Base-by-base conservation (phyloP, 2,888 invertebrate genomes). In the Brachypterus glaber region DNA sequence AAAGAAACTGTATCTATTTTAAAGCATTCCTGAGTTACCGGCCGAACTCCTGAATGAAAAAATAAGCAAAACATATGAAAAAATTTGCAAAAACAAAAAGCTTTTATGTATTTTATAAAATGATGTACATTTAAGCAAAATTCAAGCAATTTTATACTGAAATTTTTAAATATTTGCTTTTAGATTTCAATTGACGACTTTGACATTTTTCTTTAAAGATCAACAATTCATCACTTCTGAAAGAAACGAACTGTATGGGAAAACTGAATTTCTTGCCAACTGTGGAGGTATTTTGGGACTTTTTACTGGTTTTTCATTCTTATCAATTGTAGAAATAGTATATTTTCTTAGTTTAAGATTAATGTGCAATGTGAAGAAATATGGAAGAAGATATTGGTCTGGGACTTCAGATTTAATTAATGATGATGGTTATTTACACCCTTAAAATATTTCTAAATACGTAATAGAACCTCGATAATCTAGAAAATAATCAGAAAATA, bases 191-290 rank as follows among this genome's bases (percentile, higher is more conserved):
- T 68, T 73, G 62, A 69, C 81, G 0, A 71, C 79, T 2, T 68
- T 82, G 5, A 74, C 75, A 48, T 71, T 82, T 32, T 82, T 79
- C 64, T 82, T 82, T 64, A 82, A 80, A 58, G 81, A 82, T 53
- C 74, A 76, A 3, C 68, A 70, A 29, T 74, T 71, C 47, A 64
- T 72, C 18, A 69, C 73, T 0, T 72, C 72, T 35, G 68, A 69
- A 37, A 65, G 75, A 8, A 72, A 73, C 26, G 75, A 75, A 51
- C 52, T 75, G 32, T 75, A 71, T 44, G 74, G 75, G 1, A 47
- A 63, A 37, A 71, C 70, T 0, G 76, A 76, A 52, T 73, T 76
- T 53, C 55, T 75, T 3, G 71, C 74, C 43, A 71, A 71, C 54
- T 71, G 72, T 41, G 76, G 75, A 2, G 75, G 76, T 30, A 57